Evolutionary conservation across 2,113 vertebrate genomes (phyloP).

Genomic region (Sander vitreus): DNA sequence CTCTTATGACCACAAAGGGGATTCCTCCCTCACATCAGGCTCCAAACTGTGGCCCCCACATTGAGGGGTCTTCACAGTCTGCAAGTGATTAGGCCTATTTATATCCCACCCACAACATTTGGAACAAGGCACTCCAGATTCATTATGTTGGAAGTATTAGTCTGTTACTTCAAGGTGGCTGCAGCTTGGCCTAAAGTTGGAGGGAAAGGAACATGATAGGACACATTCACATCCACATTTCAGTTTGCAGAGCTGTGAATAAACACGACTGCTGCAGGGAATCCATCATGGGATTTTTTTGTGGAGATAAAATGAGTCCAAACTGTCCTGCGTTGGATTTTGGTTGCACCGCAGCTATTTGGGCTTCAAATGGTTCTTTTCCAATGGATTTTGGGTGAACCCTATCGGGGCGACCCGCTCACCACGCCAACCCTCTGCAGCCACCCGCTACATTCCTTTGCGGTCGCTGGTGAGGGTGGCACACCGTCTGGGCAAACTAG

Average conservation of each 20-base stretch:
- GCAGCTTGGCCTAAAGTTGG: neutral
- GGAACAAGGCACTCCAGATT: constrained; percentile 30
- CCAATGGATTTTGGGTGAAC: constrained; percentile 70
- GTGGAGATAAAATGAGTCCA: constrained; percentile 62
- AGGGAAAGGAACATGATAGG: constrained; percentile 4
- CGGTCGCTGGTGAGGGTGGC: constrained; percentile 68
- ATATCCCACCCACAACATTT: constrained; percentile 48
- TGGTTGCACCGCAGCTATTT: constrained; percentile 79
- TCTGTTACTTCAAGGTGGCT: constrained; percentile 16
- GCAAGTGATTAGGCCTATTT: constrained; percentile 73
- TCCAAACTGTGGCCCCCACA: constrained; percentile 46
- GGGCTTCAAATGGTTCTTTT: constrained; percentile 58
- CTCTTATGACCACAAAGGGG: constrained; percentile 65
- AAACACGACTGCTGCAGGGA: constrained; percentile 33
- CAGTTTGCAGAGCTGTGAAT: constrained; percentile 55
- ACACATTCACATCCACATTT: constrained; percentile 9
- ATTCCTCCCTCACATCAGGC: constrained; percentile 62
- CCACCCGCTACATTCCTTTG: constrained; percentile 72
- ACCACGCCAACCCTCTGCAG: constrained; percentile 53
- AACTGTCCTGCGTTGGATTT: constrained; percentile 46
- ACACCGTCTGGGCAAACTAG: constrained; percentile 64
- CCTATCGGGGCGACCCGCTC: constrained; percentile 52
- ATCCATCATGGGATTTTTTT: constrained; percentile 46
- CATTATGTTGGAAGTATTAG: constrained; percentile 30
- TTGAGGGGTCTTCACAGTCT: constrained; percentile 63